Evolutionary conservation across 2,888 invertebrate genomes (phyloP).

Genomic region (Sphaerophoria rueppellii): DNA sequence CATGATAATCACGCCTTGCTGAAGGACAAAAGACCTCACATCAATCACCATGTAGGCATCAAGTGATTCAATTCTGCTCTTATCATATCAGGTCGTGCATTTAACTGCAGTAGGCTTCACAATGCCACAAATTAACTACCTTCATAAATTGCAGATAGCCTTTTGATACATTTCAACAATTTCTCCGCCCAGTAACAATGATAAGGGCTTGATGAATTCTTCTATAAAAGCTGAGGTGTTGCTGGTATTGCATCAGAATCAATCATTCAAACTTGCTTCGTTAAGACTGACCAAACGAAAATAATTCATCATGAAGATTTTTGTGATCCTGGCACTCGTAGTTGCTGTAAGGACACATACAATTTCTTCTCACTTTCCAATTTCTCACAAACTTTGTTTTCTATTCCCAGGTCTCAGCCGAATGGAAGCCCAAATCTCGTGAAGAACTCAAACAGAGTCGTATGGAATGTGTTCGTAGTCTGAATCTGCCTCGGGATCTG

Average conservation of each 20-base stretch:
- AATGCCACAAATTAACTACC: constrained; percentile 8
- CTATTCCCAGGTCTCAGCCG: constrained; percentile 27
- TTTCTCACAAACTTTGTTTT: not conserved
- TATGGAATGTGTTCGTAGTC: constrained; percentile 26
- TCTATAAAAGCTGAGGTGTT: constrained; percentile 3
- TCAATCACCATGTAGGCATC: too few species aligned
- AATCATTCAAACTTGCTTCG: not conserved
- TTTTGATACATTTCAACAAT: not conserved
- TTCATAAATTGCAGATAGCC: constrained; percentile 26
- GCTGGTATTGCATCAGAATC: not conserved
- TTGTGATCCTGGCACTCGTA: constrained; percentile 45
- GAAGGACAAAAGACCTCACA: too few species aligned
- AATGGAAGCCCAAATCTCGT: constrained; percentile 52
- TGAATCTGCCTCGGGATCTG: constrained; percentile 37
- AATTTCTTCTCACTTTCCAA: too few species aligned
- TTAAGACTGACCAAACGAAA: not conserved
- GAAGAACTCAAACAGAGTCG: constrained; percentile 34
- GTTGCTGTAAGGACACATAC: constrained; percentile 34
- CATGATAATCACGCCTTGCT: too few species aligned
- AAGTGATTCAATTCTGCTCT: not conserved
- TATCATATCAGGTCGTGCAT: constrained; percentile 19
- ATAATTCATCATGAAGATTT: not conserved
- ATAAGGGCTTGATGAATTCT: not conserved
- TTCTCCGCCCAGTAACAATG: not conserved
- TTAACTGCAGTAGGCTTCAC: constrained; percentile 13